A percentile compares a stretch with the other conserved stretches of the same genome.
These are phyloP conservation scores for Siphonodentalium dalli DNA, from an alignment of 2,888 invertebrate species.

Conservation along the genomic window DNA sequence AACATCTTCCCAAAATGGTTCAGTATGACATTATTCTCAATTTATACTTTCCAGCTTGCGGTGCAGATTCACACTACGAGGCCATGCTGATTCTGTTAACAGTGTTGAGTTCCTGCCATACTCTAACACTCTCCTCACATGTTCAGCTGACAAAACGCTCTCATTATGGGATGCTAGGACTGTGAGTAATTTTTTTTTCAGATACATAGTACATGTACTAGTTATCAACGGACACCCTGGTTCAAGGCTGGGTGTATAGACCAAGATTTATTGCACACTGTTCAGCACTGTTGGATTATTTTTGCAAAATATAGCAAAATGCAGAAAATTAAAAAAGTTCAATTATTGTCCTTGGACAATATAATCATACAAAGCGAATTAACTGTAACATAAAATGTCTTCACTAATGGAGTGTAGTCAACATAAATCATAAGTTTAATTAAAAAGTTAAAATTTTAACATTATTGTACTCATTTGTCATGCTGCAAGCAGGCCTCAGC, in stretches of 20 bases:
- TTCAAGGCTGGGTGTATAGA: neutral
- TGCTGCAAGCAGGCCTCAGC: too few species aligned
- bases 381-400: too few species aligned
- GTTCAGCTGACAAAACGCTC: conserved; percentile 65
- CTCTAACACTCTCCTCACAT: conserved; percentile 63
- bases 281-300: too few species aligned
- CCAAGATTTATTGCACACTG: neutral
- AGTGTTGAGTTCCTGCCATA: conserved; percentile 62
- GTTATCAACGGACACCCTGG: neutral
- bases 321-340: too few species aligned
- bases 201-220: neutral
- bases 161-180: conserved; percentile 65
- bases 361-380: too few species aligned
- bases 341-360: too few species aligned
- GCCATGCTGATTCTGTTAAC: conserved; percentile 65
- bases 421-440: too few species aligned
- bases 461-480: too few species aligned
- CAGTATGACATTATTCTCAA: too few species aligned
- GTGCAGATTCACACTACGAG: conserved; percentile 62
- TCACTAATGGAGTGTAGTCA: too few species aligned
- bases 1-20: neutral
- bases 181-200: conserved; percentile 38
- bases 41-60: conserved; percentile 57
- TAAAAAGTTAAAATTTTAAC: too few species aligned
- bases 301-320: too few species aligned